A percentile compares a stretch with the other conserved stretches of the same genome.
phyloP scores from a whole-genome alignment of 2,797 vertebrate species.

The Rhinophrynus dorsalis region DNA sequence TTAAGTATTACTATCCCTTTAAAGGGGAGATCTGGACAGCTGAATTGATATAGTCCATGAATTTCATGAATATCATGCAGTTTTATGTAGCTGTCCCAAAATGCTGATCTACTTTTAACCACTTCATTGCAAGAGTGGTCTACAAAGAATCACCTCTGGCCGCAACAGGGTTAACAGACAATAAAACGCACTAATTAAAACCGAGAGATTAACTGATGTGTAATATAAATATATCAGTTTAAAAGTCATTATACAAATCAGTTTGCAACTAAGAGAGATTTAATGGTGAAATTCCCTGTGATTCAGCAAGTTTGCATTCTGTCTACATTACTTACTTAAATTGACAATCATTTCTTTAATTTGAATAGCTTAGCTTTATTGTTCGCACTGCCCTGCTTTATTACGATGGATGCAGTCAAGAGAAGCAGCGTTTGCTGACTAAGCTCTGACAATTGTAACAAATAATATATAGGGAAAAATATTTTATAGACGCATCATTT shows the following conservation, averaged over 20 bases:
- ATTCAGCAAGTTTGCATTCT: slow-evolving; percentile 46
- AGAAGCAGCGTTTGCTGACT: slow-evolving; percentile 29
- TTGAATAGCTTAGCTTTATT: slow-evolving; percentile 40
- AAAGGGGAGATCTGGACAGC: no score
- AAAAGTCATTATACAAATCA: slow-evolving; percentile 43
- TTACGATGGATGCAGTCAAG: slow-evolving; percentile 39
- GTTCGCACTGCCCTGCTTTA: slow-evolving; percentile 35
- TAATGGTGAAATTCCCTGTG: slow-evolving; percentile 38
- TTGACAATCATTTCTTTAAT: slow-evolving; percentile 50
- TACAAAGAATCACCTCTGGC: background rate
- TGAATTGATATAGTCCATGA: no score
- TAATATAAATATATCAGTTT: slow-evolving; percentile 41
- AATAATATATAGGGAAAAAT: slow-evolving; percentile 29
- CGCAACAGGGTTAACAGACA: slow-evolving; percentile 3
- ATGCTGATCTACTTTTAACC: background rate
- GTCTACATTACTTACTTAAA: slow-evolving; percentile 48
- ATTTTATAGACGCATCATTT: background rate
- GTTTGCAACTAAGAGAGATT: slow-evolving; percentile 29
- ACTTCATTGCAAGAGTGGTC: background rate
- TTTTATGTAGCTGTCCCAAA: no score
- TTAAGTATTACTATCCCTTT: no score
- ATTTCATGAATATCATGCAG: no score
- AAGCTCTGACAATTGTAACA: slow-evolving; percentile 30
- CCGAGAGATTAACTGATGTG: background rate
- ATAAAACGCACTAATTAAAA: slow-evolving; percentile 16